A percentile compares a stretch with the other conserved stretches of the same genome.
These are phyloP conservation scores for Metopia argyrocephala DNA, from an alignment of 2,888 invertebrate genomes.

Conservation along the genomic window DNA sequence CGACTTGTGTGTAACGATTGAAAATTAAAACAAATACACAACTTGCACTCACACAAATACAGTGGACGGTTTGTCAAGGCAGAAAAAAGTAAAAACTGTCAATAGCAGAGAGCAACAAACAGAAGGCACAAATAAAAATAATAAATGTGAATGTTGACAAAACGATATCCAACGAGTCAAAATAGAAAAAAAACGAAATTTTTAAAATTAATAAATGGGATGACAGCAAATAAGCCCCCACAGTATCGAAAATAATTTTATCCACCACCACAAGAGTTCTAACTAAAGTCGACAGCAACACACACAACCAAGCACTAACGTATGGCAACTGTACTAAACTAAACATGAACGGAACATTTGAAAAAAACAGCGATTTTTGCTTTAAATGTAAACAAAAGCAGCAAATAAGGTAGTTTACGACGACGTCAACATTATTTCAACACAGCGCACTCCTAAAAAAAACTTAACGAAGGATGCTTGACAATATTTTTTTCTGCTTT, in stretches of 20 bases:
- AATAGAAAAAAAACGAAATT: slow-evolving; percentile 53
- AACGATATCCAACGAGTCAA: slow-evolving; percentile 27
- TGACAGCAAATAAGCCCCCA: slow-evolving; percentile 14
- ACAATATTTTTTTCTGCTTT: neutral
- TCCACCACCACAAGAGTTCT: slow-evolving; percentile 40
- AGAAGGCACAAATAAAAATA: slow-evolving; percentile 25
- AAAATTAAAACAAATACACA: slow-evolving; percentile 18
- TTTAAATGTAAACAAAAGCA: slow-evolving; percentile 19
- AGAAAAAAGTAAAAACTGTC: slow-evolving; percentile 9
- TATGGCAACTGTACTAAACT: slow-evolving; percentile 66
- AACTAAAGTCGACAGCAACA: slow-evolving; percentile 17
- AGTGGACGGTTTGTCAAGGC: slow-evolving; percentile 24
- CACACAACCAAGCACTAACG: slow-evolving; percentile 35
- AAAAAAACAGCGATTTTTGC: slow-evolving; percentile 41
- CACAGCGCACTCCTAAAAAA: neutral
- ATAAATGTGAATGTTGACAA: slow-evolving; percentile 40
- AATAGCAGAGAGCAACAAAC: slow-evolving; percentile 24
- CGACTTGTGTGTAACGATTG: slow-evolving; percentile 29
- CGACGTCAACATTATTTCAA: too few relatives aligned
- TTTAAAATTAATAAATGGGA: slow-evolving; percentile 26
- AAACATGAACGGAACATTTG: slow-evolving; percentile 31
- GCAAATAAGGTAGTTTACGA: neutral
- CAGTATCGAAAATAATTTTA: slow-evolving; percentile 5
- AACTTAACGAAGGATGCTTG: slow-evolving; percentile 16
- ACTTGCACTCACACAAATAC: slow-evolving; percentile 28